Percentiles rank a stretch among this genome's conserved stretches.
Conservation (phyloP, 2,113 vertebrate genomes). For the Malurus cyaneus region DNA sequence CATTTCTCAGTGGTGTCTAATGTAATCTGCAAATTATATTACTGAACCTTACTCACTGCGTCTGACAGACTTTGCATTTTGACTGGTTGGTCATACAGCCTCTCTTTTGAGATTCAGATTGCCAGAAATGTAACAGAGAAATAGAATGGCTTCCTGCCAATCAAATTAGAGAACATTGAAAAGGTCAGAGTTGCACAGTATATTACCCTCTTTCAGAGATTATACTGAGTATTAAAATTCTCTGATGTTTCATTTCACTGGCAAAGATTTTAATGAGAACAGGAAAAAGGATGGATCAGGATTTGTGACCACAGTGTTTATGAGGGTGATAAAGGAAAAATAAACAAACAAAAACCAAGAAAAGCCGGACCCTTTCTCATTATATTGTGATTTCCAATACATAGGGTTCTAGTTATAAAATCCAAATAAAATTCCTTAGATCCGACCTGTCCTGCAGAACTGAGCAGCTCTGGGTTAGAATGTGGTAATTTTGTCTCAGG, state of each 20-base stretch:
- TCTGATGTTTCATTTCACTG: slow-evolving; percentile 39
- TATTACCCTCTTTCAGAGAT: slow-evolving; percentile 19
- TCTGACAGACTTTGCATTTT: background rate
- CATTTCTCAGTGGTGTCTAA: background rate
- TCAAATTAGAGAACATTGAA: slow-evolving; percentile 42
- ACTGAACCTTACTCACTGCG: background rate
- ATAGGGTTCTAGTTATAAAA: background rate
- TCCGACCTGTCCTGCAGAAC: background rate
- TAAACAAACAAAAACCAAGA: background rate
- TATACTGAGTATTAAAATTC: slow-evolving; percentile 34
- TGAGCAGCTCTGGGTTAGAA: background rate
- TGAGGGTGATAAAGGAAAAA: background rate
- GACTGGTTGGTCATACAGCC: background rate
- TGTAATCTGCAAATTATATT: slow-evolving; percentile 25
- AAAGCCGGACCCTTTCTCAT: background rate
- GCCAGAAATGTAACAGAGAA: slow-evolving; percentile 7
- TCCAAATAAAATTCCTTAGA: background rate
- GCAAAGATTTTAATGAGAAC: background rate
- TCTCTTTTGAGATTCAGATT: slow-evolving; percentile 25
- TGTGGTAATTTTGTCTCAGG: background rate
- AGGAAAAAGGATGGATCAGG: background rate
- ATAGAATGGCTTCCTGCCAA: slow-evolving; percentile 44
- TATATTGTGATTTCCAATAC: background rate
- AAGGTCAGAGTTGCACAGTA: slow-evolving; percentile 18
- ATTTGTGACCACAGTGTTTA: background rate